A percentile compares a stretch with the other conserved stretches of the same genome.
Evolutionary conservation across 2,113 vertebrate genomes (phyloP).

Genomic region (Potamarius usumacintae): DNA sequence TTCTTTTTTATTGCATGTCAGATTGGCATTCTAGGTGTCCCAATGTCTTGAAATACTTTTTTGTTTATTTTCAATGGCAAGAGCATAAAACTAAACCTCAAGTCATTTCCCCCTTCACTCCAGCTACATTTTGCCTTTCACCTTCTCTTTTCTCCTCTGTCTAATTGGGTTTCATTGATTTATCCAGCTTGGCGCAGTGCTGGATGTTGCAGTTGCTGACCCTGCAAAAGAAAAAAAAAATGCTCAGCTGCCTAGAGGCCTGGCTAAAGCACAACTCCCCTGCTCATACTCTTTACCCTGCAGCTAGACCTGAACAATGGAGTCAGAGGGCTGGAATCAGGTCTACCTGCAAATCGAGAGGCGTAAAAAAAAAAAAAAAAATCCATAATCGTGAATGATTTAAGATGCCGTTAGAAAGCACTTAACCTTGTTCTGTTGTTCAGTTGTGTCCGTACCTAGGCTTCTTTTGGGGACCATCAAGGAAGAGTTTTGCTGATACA

Average conservation of each 20-base stretch:
- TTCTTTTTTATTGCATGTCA: background rate
- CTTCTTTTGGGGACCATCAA: conserved; percentile 1
- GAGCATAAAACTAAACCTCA: background rate
- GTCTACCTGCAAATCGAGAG: conserved; percentile 26
- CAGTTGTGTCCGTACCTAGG: background rate
- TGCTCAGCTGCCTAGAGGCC: conserved; percentile 62
- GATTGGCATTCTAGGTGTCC: background rate
- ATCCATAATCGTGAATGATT: conserved; percentile 30
- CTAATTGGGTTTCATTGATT: conserved; percentile 77
- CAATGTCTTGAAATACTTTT: background rate
- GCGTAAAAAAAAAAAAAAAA: background rate
- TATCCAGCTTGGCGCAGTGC: conserved; percentile 64
- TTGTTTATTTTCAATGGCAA: background rate
- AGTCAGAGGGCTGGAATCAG: conserved; percentile 36
- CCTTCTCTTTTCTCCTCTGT: conserved; percentile 60
- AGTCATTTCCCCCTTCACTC: conserved; percentile 10
- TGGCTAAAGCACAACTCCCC: conserved; percentile 42
- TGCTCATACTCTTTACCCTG: background rate
- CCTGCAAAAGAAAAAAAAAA: conserved; percentile 68
- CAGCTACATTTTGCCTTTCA: conserved; percentile 60
- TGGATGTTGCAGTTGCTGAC: conserved; percentile 70
- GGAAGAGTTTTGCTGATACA: background rate
- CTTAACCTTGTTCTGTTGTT: conserved; percentile 20
- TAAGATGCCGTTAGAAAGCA: conserved; percentile 19
- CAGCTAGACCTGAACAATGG: conserved; percentile 19